These are phyloP conservation scores for Chelonoidis abingdonii DNA, from an alignment of 2,113 vertebrate genomes.

Conservation along the genomic window DNA sequence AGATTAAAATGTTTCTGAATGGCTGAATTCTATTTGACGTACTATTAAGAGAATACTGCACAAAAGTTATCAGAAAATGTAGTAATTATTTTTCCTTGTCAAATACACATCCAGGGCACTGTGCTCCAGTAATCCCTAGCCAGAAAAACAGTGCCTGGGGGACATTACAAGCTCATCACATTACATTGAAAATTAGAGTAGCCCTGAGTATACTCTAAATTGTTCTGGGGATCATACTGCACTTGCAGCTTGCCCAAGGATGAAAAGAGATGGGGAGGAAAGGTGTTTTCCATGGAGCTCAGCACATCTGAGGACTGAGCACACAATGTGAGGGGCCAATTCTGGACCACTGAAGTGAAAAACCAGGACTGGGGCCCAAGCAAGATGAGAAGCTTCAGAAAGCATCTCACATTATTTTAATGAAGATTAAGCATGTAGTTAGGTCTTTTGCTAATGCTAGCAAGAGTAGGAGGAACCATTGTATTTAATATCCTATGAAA, in stretches of 20 bases:
- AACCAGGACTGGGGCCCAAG: not conserved
- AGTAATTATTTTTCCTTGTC: not conserved
- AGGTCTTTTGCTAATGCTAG: not conserved
- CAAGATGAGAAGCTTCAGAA: not conserved
- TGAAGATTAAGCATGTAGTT: not conserved
- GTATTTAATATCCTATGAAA: not conserved
- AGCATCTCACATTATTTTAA: not conserved
- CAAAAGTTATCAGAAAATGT: not conserved
- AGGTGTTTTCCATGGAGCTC: not conserved
- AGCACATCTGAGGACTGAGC: not conserved
- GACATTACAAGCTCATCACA: not conserved
- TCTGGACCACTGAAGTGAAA: not conserved
- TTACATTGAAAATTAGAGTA: not conserved
- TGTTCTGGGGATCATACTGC: not conserved
- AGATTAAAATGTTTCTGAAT: not conserved
- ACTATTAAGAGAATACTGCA: not conserved
- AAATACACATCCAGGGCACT: not conserved
- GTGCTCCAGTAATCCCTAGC: not conserved
- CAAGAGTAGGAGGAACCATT: not conserved
- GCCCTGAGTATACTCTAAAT: not conserved
- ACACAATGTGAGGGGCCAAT: not conserved
- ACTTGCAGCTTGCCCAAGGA: not conserved
- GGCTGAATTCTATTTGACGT: not conserved
- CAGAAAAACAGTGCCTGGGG: not conserved
- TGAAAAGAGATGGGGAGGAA: not conserved